These are phyloP conservation scores for Elgaria multicarinata DNA, from an alignment of 2,113 vertebrate genomes.

Conservation along the genomic window DNA sequence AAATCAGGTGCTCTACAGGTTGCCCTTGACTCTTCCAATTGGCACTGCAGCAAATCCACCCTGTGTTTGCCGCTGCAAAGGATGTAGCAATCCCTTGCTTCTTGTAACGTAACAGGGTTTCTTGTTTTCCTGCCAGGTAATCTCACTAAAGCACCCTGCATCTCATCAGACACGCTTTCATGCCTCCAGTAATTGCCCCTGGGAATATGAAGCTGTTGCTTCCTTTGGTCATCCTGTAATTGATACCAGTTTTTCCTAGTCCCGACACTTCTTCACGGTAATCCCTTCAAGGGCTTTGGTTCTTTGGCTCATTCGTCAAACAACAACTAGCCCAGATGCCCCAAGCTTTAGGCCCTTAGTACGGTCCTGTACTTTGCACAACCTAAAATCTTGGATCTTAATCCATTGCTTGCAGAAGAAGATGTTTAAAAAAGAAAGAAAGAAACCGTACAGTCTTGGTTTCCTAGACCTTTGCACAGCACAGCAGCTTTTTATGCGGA, in stretches of 20 bases:
- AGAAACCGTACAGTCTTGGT: background rate
- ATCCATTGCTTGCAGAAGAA: background rate
- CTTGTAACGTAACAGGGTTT: background rate
- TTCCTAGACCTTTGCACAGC: background rate
- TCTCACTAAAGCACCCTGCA: background rate
- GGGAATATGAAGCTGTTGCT: background rate
- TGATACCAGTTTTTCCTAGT: conserved; percentile 43
- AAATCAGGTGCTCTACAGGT: background rate
- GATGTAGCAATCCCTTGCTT: background rate
- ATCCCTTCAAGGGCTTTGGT: background rate
- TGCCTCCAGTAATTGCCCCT: conserved; percentile 9
- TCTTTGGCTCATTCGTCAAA: background rate
- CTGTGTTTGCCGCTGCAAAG: background rate
- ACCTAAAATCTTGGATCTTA: background rate
- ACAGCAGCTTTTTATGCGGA: background rate
- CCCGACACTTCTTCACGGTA: background rate
- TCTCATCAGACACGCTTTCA: fast-evolving
- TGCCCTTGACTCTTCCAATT: background rate
- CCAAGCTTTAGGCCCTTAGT: background rate
- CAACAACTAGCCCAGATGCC: background rate
- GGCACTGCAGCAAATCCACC: background rate
- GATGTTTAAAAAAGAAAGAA: too few relatives aligned
- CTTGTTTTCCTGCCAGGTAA: background rate
- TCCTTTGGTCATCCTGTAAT: conserved; percentile 37
- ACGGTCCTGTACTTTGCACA: too few relatives aligned